phyloP scores from a whole-genome alignment of 2,888 invertebrate genomes.

The Euplexia lucipara region DNA sequence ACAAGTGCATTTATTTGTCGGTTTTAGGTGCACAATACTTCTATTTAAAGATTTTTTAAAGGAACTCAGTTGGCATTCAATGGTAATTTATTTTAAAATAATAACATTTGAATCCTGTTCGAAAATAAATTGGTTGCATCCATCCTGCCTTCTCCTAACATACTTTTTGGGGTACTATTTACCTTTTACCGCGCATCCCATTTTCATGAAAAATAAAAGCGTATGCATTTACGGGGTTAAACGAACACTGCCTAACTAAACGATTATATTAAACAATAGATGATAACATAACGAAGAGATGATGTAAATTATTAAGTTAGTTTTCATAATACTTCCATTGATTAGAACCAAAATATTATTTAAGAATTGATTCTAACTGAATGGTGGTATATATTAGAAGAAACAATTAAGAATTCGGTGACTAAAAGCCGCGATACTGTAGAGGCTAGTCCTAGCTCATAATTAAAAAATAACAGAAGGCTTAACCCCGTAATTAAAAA shows the following conservation, averaged over 20 bases:
- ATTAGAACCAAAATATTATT: constrained; percentile 77
- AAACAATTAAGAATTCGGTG: constrained; percentile 20
- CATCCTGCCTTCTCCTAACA: neutral
- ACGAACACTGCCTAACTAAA: constrained; percentile 60
- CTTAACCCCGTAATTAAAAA: too few relatives aligned
- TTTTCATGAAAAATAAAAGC: constrained; percentile 16
- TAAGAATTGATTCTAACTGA: constrained; percentile 28
- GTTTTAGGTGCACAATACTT: constrained; percentile 1
- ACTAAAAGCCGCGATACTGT: neutral
- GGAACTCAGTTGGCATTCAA: constrained; percentile 20
- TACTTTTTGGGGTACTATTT: constrained; percentile 25
- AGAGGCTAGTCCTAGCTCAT: too few relatives aligned
- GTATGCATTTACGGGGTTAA: constrained; percentile 70
- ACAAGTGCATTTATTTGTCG: constrained; percentile 6
- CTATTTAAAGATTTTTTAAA: neutral
- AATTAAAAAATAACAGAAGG: neutral
- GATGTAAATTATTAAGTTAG: constrained; percentile 80
- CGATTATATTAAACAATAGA: constrained; percentile 80
- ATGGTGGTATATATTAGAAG: constrained; percentile 17
- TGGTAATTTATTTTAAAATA: constrained; percentile 23
- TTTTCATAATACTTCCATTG: constrained; percentile 83
- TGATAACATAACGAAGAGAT: constrained; percentile 77
- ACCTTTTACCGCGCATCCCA: constrained; percentile 30
- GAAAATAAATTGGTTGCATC: neutral
- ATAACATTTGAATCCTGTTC: neutral